Percentiles rank a stretch among this genome's conserved stretches.
phyloP scores from a whole-genome alignment of 2,888 invertebrate genomes.

The Cantharis rustica region DNA sequence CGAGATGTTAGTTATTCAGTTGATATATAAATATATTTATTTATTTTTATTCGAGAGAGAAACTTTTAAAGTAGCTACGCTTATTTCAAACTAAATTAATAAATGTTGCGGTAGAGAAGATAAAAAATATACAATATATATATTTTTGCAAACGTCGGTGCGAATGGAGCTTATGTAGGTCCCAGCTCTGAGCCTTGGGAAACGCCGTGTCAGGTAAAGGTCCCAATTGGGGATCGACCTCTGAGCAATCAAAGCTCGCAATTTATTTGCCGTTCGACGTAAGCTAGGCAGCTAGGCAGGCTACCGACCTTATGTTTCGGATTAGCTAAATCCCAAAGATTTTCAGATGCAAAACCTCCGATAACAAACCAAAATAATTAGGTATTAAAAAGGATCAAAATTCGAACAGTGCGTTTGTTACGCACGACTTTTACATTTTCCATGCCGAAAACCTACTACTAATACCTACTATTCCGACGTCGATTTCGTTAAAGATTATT shows the following conservation, averaged over 20 bases:
- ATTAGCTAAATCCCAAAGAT: constrained; percentile 34
- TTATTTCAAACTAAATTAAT: background rate
- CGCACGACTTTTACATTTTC: constrained; percentile 9
- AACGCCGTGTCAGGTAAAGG: constrained; percentile 38
- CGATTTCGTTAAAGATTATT: background rate
- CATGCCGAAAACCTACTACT: background rate
- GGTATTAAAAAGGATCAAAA: constrained; percentile 35
- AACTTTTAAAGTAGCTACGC: background rate
- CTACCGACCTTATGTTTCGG: constrained; percentile 33
- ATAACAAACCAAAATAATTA: constrained; percentile 43
- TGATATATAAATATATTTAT: background rate
- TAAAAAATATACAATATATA: constrained; percentile 8
- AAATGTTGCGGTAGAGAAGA: background rate
- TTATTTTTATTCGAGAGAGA: background rate
- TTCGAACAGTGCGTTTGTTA: constrained; percentile 16
- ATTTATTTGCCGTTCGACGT: constrained; percentile 42
- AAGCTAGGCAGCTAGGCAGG: constrained; percentile 37
- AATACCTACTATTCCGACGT: background rate
- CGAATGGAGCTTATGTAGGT: constrained; percentile 33
- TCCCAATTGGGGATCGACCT: constrained; percentile 38
- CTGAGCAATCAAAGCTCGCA: constrained; percentile 38
- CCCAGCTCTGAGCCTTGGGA: constrained; percentile 35
- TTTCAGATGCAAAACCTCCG: constrained; percentile 39
- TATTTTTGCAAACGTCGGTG: constrained; percentile 17
- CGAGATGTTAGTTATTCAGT: background rate